These are phyloP conservation scores for Sebastes flavidus DNA, from an alignment of 2,797 vertebrate genomes.

Conservation along the genomic window DNA sequence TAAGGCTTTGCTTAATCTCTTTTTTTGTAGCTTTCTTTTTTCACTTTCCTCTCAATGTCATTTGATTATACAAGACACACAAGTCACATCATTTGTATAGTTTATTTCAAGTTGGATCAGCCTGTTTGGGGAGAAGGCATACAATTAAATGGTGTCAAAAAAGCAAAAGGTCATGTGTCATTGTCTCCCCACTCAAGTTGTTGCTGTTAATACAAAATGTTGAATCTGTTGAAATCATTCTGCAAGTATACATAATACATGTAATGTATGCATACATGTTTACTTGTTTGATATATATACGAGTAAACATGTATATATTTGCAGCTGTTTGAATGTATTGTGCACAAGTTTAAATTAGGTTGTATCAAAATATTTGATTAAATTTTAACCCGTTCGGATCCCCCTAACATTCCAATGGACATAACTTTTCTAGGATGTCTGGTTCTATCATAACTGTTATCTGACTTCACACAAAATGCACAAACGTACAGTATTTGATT, in stretches of 20 bases:
- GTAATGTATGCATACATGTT: not conserved
- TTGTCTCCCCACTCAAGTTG: not conserved
- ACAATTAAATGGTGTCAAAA: not conserved
- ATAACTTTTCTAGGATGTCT: not conserved
- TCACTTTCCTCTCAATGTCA: not conserved
- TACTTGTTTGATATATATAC: not conserved
- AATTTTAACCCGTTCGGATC: not conserved
- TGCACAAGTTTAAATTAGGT: not conserved
- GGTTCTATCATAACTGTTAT: not conserved
- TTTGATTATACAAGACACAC: not conserved
- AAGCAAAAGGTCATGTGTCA: not conserved
- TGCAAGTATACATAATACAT: not conserved
- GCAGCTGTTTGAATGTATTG: too few relatives aligned
- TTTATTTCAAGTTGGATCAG: not conserved
- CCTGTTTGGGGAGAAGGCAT: not conserved
- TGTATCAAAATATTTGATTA: not conserved
- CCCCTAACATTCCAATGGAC: not conserved
- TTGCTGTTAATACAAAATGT: too few relatives aligned
- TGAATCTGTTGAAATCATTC: too few relatives aligned
- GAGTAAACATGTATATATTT: too few relatives aligned
- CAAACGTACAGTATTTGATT: not conserved
- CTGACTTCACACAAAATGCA: too few relatives aligned
- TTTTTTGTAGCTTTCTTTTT: not conserved
- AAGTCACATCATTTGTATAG: not conserved
- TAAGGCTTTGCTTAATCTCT: not conserved